Evolutionary conservation across 2,888 invertebrate species (phyloP), one percentile per base, ranked within the genome.

Genomic region (Chorisops tibialis): DNA sequence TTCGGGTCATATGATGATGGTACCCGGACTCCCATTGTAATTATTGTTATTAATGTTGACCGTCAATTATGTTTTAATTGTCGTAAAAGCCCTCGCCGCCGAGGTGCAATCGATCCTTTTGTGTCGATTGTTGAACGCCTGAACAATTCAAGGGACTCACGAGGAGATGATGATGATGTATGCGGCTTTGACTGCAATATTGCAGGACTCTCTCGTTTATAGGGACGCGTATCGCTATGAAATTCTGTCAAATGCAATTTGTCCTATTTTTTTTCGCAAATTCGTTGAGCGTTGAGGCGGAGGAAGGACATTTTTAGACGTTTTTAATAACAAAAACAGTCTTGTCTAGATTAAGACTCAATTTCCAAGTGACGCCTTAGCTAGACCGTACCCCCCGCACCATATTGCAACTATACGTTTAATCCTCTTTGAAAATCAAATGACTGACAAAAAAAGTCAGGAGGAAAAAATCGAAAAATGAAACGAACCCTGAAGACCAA

Each of bases 1-100:
- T 59, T 38, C 35, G 7, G 38, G 18, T 38, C 16, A 43, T 12
- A 41, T 18, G 41, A 12, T 16, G 16, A 41, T 14, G 16, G 4
- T 14, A 30, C 38, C 12, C 14, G 22, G 37, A 12, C 16, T 48
- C 38, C 48, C 21, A 19, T 37, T 38, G 70, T 72, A 72, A 71
- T 71, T 67, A 72, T 69, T 70, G 68, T 70, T 70, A 72, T 69
- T 65, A 73, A 73, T 74, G 71, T 73, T 75, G 72, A 74, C 71
- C 75, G 75, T 76, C 77, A 77, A 77, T 77, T 77, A 77, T 72
- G 72, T 77, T 76, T 77, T 75, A 77, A 77, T 77, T 77, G 77
- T 72, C 72, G 73, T 77, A 74, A 76, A 75, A 77, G 75, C 45
- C 35, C 7, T 14, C 24, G 22, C 30, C 45, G 19, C 30, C 45